These are phyloP conservation scores for Monopis laevigella DNA, from an alignment of 2,888 invertebrate genomes.

Conservation along the genomic window DNA sequence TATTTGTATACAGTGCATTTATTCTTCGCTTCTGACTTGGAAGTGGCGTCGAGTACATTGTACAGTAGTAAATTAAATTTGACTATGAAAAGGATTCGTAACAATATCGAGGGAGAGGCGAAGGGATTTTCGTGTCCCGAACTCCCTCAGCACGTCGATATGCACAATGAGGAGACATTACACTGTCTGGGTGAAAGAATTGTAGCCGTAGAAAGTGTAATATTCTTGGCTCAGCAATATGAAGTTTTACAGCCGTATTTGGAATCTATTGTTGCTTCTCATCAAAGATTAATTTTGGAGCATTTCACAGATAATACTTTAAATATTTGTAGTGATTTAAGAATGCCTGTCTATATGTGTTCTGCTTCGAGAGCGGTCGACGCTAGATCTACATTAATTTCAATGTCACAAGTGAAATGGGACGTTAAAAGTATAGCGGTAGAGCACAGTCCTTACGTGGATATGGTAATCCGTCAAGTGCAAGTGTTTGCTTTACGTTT, in stretches of 20 bases:
- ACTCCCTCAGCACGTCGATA: conserved; percentile 37
- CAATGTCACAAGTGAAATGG: conserved; percentile 97
- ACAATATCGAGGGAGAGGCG: conserved; percentile 56
- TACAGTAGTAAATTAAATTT: conserved; percentile 76
- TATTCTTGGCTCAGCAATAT: conserved; percentile 90
- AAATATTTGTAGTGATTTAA: conserved; percentile 75
- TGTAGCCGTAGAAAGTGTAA: conserved; percentile 91
- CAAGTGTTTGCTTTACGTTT: conserved; percentile 83
- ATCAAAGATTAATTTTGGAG: conserved; percentile 72
- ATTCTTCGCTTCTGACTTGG: conserved; percentile 84
- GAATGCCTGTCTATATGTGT: conserved; percentile 88
- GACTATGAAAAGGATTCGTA: conserved; percentile 80
- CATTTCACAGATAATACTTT: conserved; percentile 81
- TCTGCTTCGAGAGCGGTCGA: conserved; percentile 85
- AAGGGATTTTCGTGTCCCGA: conserved; percentile 34
- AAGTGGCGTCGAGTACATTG: conserved; percentile 59
- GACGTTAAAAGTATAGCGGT: conserved; percentile 94
- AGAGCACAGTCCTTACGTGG: conserved; percentile 91
- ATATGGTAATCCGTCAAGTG: conserved; percentile 77
- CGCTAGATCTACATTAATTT: conserved; percentile 75
- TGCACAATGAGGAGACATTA: conserved; percentile 71
- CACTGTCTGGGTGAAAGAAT: conserved; percentile 87
- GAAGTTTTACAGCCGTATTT: conserved; percentile 85
- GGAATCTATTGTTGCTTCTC: conserved; percentile 81
- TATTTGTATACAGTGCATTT: conserved; percentile 89